Evolutionary conservation across 1,140 invertebrate species (phyloP).

Genomic region (Bombus terrestris): DNA sequence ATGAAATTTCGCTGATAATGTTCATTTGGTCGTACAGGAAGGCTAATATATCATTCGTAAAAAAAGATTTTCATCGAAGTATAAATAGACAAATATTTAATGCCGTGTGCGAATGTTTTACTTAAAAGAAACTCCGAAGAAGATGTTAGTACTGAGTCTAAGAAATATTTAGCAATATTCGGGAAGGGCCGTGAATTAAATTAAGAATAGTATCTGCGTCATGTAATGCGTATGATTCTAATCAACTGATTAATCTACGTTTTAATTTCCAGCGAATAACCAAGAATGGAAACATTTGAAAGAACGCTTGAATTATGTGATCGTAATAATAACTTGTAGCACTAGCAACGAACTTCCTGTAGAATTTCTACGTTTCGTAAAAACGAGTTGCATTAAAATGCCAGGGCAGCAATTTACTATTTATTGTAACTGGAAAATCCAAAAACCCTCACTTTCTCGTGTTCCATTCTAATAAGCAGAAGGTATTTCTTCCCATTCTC

Average conservation of each 20-base stretch:
- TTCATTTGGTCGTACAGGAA: not conserved
- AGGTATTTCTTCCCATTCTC: not conserved
- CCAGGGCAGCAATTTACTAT: no score
- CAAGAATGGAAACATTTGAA: not conserved
- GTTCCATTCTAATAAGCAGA: conserved; percentile 6
- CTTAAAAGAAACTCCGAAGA: no score
- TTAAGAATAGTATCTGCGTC: not conserved
- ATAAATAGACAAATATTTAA: not conserved
- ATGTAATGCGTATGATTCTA: no score
- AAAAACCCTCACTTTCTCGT: conserved; percentile 6
- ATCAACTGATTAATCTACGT: no score
- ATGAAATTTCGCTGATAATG: not conserved
- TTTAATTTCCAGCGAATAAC: not conserved
- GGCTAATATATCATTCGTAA: not conserved
- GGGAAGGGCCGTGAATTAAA: not conserved
- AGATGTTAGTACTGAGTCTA: accelerated
- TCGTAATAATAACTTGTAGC: not conserved
- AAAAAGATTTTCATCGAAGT: not conserved
- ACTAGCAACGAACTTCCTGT: not conserved
- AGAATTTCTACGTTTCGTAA: not conserved
- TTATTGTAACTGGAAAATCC: not conserved
- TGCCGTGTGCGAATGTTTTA: not conserved
- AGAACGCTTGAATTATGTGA: not conserved
- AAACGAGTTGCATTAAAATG: no score
- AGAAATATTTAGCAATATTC: not conserved